Evolutionary conservation across 2,797 vertebrate species (phyloP), one percentile per base, ranked within the genome.

Genomic region (Cossypha caffra): DNA sequence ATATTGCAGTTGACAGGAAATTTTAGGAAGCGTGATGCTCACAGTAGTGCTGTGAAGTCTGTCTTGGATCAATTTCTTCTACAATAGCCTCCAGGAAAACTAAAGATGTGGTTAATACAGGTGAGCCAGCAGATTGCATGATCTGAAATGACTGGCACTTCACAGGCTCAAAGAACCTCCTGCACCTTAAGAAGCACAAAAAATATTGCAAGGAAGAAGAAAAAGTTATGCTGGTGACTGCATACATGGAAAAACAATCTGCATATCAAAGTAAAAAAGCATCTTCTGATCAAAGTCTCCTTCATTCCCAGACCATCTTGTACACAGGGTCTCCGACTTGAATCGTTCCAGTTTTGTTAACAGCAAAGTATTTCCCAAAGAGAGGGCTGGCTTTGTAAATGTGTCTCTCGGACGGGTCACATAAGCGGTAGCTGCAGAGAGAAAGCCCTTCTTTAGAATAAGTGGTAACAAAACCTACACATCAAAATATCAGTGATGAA

Each of bases 281-380:
- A 83, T 74, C 68, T 89, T 72, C 87, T 57, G 63, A 64, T 55
- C 21, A 24, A 23, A 31, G 37, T 23, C 16, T 77, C 38, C 17
- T 43, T 81, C 33, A 6, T 69, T 83, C 98, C 20, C 91, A 90
- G 86, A 95, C 74, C 81, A 99, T 97, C 96, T 93, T 98, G 96
- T 98, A 99, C 67, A 99, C 99, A 1, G 97, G 98, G 73, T 99
- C 99, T 16, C 99, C 99, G 55, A 99, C 98, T 95, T 97, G 98
- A 94, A 99, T 90, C 3, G 77, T 93, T 64, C 99, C 99, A 1
- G 97, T 97, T 98, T 97, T 98, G 97, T 98, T 98, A 96, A 99
- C 97, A 0, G 88, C 98, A 94, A 98, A 99, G 96, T 99, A 98
- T 80, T 98, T 98, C 29, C 99, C 99, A 73, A 99, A 99, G 86